Base-by-base conservation (phyloP, 2,888 invertebrate species). In the Galeopsomyia nigrocyanea region DNA sequence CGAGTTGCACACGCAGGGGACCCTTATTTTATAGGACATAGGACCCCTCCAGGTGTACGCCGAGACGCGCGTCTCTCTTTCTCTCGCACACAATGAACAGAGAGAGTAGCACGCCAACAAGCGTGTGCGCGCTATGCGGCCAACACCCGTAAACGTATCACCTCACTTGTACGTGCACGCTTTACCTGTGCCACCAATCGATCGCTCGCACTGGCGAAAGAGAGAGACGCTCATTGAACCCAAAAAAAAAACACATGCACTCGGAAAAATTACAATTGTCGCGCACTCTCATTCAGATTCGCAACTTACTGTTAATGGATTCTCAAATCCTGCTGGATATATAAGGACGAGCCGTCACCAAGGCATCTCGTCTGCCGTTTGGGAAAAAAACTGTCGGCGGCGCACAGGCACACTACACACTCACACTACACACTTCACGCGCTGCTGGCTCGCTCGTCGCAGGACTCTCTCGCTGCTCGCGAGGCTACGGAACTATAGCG, bases 81-180 rank as follows among this genome's bases (percentile, higher is more conserved):
- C 31, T 10, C 39, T 10, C 39, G 7, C 13, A 39, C 5, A 39
- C 39, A 39, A 39, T 39, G 39, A 39, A 9, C 39, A 39, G 13
- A 39, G 19, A 26, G 26, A 26, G 26, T 26, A 26, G 26, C n/a
- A n/a, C n/a, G n/a, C 26, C 26, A 26, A 5, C 26, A 26, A 26
- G 26, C 26, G 19, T 21, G 31, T 46, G 17, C 61, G 47, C 61
- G 61, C 19, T 46, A 2, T 16, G 19, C 61, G 56, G 68, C 68
- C 68, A 68, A 68, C 68, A 68, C 68, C 68, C 68, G 68, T 68
- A 51, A 49, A 39, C 39, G 39, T 39, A 39, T 39, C 39, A 39
- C 39, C 39, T 39, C n/a, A n/a, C 39, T 39, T 7, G 39, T 26
- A 31, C 16, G 7, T 6, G 16, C 61, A 21, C 47, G 49, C 63